Percentiles rank a stretch among this genome's conserved stretches.
Evolutionary conservation across 2,888 invertebrate genomes (phyloP).

Genomic region (Melanostoma scalare): DNA sequence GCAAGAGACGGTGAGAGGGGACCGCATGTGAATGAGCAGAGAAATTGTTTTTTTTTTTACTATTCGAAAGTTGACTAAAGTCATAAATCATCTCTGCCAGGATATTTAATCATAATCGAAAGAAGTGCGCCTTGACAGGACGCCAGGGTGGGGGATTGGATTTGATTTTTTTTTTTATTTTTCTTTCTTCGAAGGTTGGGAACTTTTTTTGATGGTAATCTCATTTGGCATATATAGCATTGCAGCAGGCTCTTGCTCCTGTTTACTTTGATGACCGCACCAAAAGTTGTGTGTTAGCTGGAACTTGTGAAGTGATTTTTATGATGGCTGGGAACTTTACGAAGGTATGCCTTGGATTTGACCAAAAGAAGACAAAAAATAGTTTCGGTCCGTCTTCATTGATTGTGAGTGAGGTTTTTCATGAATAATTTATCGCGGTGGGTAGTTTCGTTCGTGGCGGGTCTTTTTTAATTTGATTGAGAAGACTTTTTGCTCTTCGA

Average conservation of each 20-base stretch:
- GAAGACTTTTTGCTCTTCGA: conserved; percentile 11
- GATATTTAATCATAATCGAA: conserved; percentile 73
- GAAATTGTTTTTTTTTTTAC: conserved; percentile 68
- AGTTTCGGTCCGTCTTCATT: conserved; percentile 19
- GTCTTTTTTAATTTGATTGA: conserved; percentile 63
- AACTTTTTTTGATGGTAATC: conserved; percentile 71
- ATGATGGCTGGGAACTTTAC: background rate
- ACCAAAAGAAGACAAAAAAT: conserved; percentile 16
- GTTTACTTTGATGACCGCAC: conserved; percentile 36
- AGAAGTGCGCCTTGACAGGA: conserved; percentile 67
- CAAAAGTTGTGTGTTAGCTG: conserved; percentile 16
- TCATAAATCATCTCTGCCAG: conserved; percentile 70
- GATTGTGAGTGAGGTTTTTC: conserved; percentile 53
- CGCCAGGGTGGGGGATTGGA: conserved; percentile 52
- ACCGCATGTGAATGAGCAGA: conserved; percentile 65
- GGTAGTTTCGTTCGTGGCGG: conserved; percentile 30
- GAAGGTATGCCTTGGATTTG: conserved; percentile 7
- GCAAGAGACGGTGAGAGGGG: conserved; percentile 4
- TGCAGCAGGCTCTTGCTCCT: conserved; percentile 24
- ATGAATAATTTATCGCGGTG: conserved; percentile 58
- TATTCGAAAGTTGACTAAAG: conserved; percentile 72
- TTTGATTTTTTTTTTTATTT: conserved; percentile 7
- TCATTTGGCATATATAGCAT: conserved; percentile 57
- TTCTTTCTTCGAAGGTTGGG: conserved; percentile 35
- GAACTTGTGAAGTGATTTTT: conserved; percentile 36